Base-by-base conservation (phyloP, 2,888 invertebrate species). In the Ceraclea dissimilis region DNA sequence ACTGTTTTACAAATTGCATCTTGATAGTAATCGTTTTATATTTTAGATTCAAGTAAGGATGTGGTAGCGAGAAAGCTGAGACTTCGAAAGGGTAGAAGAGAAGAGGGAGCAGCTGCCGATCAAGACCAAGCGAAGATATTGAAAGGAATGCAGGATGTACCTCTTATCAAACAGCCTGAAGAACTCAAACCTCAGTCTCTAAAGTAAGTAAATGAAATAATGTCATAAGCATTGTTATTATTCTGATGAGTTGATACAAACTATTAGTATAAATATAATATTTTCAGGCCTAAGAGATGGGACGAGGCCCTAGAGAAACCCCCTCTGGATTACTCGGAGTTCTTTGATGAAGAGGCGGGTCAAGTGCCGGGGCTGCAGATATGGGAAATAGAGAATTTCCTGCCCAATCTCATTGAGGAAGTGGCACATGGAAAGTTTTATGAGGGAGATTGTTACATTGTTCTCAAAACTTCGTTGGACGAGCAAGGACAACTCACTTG, bases 331-430 rank as follows among this genome's bases (percentile, higher is more conserved):
- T 98, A 98, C 74, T 95, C 95, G 0, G 95, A 97, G 71, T 92
- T 97, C 72, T 99, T 97, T 70, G 97, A 92, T 66, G 91, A 92
- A 63, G 94, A 92, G 65, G 93, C 95, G 0, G 98, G 98, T 0
- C 93, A 94, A 69, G 79, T 89, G 53, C 89, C 94, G 0, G 96
- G 97, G 2, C 67, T 99, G 31, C 89, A 90, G 21, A 88, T 97
- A 59, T 99, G 98, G 98, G 99, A 99, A 78, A 99, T 99, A 60
- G 99, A 99, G 72, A 99, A 99, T 74, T 99, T 99, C 72, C 78
- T 98, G 62, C 99, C 99, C 0, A 95, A 95, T 68, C 88, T 89
- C 66, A 87, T 99, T 46, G 92, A 92, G 53, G 92, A 93, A 81
- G 93, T 88, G 5, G 87, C 93, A 0, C 90, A 95, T 69, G 98